phyloP scores from a whole-genome alignment of 1,140 invertebrate species.

The Drosophila insularis region DNA sequence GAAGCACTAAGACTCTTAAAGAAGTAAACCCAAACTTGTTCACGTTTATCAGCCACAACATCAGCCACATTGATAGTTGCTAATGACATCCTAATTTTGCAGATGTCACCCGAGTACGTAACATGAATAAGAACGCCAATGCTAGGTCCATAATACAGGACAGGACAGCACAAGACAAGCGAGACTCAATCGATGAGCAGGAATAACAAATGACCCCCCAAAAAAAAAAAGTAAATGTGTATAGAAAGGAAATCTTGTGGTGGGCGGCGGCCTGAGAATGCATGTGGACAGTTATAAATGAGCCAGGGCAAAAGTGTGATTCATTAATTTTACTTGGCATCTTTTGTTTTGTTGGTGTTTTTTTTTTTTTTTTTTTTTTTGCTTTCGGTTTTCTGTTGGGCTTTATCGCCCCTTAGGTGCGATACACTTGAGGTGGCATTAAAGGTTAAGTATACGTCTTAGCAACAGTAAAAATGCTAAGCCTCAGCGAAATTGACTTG shows the following conservation, averaged over 20 bases:
- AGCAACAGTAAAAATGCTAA: constrained; percentile 69
- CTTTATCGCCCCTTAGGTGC: constrained; percentile 33
- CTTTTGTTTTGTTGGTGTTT: constrained; percentile 10
- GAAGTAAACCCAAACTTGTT: not conserved
- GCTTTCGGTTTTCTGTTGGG: constrained; percentile 13
- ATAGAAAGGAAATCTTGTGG: constrained; percentile 14
- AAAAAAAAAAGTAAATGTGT: constrained; percentile 4
- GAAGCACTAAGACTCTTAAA: not conserved
- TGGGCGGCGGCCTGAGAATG: constrained; percentile 28
- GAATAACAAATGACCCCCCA: constrained; percentile 60
- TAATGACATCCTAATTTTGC: constrained; percentile 79
- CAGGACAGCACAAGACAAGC: constrained; percentile 11
- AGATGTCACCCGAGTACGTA: constrained; percentile 70
- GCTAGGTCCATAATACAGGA: not conserved
- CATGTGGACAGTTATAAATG: constrained; percentile 79
- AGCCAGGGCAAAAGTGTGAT: constrained; percentile 59
- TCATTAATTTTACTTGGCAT: constrained; percentile 61
- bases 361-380: not conserved
- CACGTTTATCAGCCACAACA: constrained; percentile 66
- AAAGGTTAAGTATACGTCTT: constrained; percentile 76
- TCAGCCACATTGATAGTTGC: constrained; percentile 71
- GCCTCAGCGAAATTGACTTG: constrained; percentile 66
- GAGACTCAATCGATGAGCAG: constrained; percentile 58
- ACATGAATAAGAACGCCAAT: constrained; percentile 55
- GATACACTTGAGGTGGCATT: constrained; percentile 52